Base-by-base conservation (phyloP, 2,888 invertebrate species). In the Malthinus flaveolus region DNA sequence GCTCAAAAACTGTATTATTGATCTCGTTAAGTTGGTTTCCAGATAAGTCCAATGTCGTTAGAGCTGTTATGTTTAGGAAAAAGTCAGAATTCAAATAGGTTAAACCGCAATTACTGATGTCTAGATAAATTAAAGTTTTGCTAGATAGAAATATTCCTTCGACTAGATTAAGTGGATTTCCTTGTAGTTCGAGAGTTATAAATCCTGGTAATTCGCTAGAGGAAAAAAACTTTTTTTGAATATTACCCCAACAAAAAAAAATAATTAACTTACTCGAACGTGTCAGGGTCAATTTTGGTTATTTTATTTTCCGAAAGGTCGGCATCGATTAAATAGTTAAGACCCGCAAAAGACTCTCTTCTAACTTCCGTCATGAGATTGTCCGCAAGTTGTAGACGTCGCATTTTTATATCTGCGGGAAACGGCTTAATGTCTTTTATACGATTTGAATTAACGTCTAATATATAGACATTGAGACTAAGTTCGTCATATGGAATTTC, bases 361-460 rank as follows among this genome's bases (percentile, higher is more conserved):
- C 83, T 83, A 23, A 89, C 80, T 59, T 81, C 81, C 11, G 83
- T 83, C 64, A 89, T 75, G 56, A 78, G 78, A 75, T 89, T 89
- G 71, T 88, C 84, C 3, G 89, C 87, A 72, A 89, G 81, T 75
- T 88, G 88, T 48, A 89, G 79, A 49, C 88, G 81, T 60, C 89
- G 82, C 79, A 89, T 81, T 74, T 87, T 88, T 68, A 89, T 87
- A 50, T 86, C 84, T n/a, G 75, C 73, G 0, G 88, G 88, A 72
- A 89, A 89, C 0, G 85, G 81, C 59, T 79, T 80, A 46, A 88
- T 72, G 10, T 77, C 78, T 1, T 82, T 83, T 63, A 89, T 83
- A 65, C 85, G 85, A 73, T 89, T 89, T 36, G 86, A 87, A 71
- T 88, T 88, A 75, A 89, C 79, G 68, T 89, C 88, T 65, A 89